These are phyloP conservation scores for Eurypyga helias DNA, from an alignment of 2,113 vertebrate species.

Conservation along the genomic window DNA sequence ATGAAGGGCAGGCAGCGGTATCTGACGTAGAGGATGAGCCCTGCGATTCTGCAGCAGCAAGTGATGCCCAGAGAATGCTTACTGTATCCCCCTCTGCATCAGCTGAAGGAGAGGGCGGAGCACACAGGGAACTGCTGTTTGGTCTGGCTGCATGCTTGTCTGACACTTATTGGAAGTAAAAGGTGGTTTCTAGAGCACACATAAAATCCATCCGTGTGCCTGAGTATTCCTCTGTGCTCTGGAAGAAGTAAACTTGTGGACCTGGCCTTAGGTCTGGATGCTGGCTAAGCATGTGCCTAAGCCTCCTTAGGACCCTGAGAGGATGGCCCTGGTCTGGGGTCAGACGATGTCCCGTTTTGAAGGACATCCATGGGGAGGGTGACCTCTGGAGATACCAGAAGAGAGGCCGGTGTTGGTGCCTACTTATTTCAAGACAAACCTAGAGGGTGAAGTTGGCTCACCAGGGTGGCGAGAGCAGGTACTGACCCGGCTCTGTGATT, in stretches of 20 bases:
- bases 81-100: neutral
- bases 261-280: neutral
- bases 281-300: neutral
- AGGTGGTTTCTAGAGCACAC: neutral
- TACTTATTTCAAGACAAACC: neutral
- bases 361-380: neutral
- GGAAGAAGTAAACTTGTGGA: neutral
- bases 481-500: neutral
- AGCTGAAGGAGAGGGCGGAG: neutral
- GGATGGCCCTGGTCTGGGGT: neutral
- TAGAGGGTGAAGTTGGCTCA: neutral
- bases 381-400: neutral
- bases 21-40: neutral
- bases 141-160: fast-evolving
- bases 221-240: neutral
- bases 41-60: neutral
- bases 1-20: neutral
- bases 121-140: neutral
- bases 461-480: fast-evolving
- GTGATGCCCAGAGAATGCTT: neutral
- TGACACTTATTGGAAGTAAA: neutral
- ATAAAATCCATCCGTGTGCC: neutral
- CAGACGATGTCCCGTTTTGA: neutral
- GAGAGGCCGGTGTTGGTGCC: neutral
- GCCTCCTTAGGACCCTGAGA: neutral